Conservation (phyloP, 92 coral and sea anemone genomes). For the Siderastrea siderea region DNA sequence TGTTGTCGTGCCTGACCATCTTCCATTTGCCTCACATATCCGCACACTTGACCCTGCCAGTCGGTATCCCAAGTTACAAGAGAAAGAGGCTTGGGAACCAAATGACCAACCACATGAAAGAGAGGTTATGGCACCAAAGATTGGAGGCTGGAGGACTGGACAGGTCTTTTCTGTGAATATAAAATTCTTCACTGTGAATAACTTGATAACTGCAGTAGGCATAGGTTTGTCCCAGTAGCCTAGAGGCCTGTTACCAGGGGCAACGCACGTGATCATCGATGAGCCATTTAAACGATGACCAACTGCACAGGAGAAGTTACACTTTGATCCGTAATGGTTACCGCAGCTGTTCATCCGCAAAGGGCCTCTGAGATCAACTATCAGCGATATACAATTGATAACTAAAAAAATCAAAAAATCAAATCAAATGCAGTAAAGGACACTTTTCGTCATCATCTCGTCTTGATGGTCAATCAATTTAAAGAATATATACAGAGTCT, state of each 20-base stretch:
- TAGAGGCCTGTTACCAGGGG: slow-evolving; percentile 17
- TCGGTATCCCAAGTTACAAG: slow-evolving; percentile 52
- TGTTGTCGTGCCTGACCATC: slow-evolving; percentile 68
- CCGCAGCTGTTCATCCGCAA: slow-evolving; percentile 34
- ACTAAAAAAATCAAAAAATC: neutral
- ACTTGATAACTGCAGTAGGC: neutral
- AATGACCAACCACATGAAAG: slow-evolving; percentile 50
- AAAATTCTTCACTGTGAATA: neutral
- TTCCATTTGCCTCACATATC: slow-evolving; percentile 49
- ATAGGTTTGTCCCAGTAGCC: slow-evolving; percentile 34
- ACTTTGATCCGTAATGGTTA: slow-evolving; percentile 16
- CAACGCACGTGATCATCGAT: slow-evolving; percentile 12
- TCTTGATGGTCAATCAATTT: too few relatives aligned
- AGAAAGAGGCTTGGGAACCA: slow-evolving; percentile 62
- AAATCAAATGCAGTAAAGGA: neutral
- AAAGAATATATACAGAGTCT: too few relatives aligned
- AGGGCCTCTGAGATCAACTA: slow-evolving; percentile 11
- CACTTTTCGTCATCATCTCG: neutral
- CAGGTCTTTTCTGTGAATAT: slow-evolving; percentile 37
- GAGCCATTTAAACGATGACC: slow-evolving; percentile 19
- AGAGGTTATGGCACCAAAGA: slow-evolving; percentile 49
- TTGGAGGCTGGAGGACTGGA: slow-evolving; percentile 46
- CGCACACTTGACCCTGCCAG: slow-evolving; percentile 50
- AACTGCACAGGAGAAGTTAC: slow-evolving; percentile 22
- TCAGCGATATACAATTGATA: slow-evolving; percentile 41